Base-by-base conservation (phyloP, 2,888 invertebrate species). In the Macrosoma leucophasiata region DNA sequence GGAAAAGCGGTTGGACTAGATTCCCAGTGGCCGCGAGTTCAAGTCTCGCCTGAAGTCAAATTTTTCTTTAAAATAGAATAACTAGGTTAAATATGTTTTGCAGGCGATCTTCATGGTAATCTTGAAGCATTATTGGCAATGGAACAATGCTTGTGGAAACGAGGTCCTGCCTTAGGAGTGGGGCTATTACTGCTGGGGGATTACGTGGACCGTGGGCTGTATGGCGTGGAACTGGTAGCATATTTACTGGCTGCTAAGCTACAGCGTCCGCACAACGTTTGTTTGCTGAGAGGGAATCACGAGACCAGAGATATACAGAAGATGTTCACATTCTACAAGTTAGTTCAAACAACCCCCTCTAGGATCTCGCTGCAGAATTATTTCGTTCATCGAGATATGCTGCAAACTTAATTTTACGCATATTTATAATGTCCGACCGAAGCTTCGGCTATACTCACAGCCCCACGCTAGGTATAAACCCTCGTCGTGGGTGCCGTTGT, bases 61-160 rank as follows among this genome's bases (percentile, higher is more conserved):
- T n/a, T n/a, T n/a, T n/a, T n/a, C n/a, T n/a, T n/a, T n/a, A n/a
- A n/a, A n/a, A n/a, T n/a, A n/a, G n/a, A n/a, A n/a, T n/a, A n/a
- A n/a, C n/a, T n/a, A n/a, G n/a, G n/a, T n/a, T n/a, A n/a, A n/a
- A n/a, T n/a, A n/a, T 18, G 12, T 24, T 12, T 30, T 10, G 1
- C 34, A 89, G 91, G 92, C 4, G 92, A 93, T 57, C 77, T 93
- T 20, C 93, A 93, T 71, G 93, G 93, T 11, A 93, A 92, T 65
- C 87, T 89, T 41, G 66, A 77, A 5, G 91, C 92, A 46, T 70
- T 93, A 17, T 73, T 90, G 4, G 82, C 87, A 28, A 90, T 92
- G 75, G 92, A 92, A 65, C 82, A 86, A 39, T 84, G 87, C 0
- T 69, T 93, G 8, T 93, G 92, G 92, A 81, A 89, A 10, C 73